These are phyloP conservation scores for Synaphobranchus kaupii DNA, from an alignment of 2,797 vertebrate species.

Conservation along the genomic window DNA sequence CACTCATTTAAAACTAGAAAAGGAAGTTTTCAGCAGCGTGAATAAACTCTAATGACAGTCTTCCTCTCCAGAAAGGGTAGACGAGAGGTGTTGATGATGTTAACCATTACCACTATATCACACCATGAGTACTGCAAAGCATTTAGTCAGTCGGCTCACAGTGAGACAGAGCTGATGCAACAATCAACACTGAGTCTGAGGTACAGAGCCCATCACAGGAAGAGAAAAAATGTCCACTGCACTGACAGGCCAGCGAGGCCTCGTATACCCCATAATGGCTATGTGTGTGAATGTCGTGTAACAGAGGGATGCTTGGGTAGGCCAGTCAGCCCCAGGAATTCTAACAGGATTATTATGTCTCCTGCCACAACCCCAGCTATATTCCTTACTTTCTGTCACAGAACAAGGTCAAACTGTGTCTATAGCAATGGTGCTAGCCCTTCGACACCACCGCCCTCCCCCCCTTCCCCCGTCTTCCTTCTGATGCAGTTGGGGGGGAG, in stretches of 20 bases:
- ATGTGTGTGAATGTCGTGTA: background rate
- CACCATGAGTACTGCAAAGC: background rate
- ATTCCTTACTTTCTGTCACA: slow-evolving; percentile 16
- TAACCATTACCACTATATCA: background rate
- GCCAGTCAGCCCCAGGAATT: background rate
- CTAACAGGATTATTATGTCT: background rate
- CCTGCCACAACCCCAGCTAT: background rate
- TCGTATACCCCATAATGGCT: background rate
- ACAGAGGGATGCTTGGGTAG: background rate
- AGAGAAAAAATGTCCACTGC: background rate
- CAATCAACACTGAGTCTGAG: background rate
- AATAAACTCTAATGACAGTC: background rate
- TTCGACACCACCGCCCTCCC: background rate
- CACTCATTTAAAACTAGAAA: background rate
- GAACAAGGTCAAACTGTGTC: slow-evolving; percentile 22
- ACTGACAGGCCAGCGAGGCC: background rate
- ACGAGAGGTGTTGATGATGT: background rate
- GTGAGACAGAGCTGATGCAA: background rate
- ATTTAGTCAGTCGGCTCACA: background rate
- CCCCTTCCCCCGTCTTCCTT: slow-evolving; percentile 64
- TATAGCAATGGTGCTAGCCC: background rate
- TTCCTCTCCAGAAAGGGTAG: background rate
- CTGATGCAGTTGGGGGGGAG: slow-evolving; percentile 50
- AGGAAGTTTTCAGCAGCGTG: background rate
- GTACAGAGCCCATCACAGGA: background rate